Base-by-base conservation (phyloP, 1,140 invertebrate genomes). In the Zaprionus capensis region DNA sequence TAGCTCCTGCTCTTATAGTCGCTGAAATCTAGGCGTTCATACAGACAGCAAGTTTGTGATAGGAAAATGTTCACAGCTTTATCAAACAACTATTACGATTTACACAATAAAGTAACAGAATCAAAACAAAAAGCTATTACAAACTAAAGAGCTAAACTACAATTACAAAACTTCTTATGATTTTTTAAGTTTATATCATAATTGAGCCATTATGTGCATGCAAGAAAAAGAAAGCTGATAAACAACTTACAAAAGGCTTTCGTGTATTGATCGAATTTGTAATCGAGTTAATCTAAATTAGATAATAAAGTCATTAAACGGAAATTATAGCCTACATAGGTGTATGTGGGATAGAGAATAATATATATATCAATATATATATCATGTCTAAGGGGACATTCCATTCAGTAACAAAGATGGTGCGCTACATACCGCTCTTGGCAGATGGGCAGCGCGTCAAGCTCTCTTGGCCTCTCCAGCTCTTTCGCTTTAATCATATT, bases 151-250 rank as follows among this genome's bases (percentile, higher is more conserved):
- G 80, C 82, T 82, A 70, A 75, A 72, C 51, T 61, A 69, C 76
- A 76, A 86, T 82, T 87, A 73, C 75, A 58, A 56, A 83, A 78
- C 78, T 87, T 87, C 75, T 49, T 73, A 83, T 62, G 68, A 69
- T 72, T 82, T 74, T 51, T 62, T 44, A 56, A 61, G 38, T 55
- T 82, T 88, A 88, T 88, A 88, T 81, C 80, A 88, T 88, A 88
- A 87, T 87, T 87, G 84, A 83, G 74, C 61, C 70, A 72, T 81
- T 64, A 77, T 80, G 83, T 68, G 80, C 83, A 87, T 87, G 84
- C 74, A 66, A 78, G 78, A 67, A 72, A 41, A n/a, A 7, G 68
- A 83, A 85, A 85, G 82, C 85, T 84, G 70, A 71, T 26, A 70
- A 76, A 83, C 64, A 46, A 61, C 2, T 28, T 44, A 22, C 22